Base-by-base conservation (phyloP, 2,113 vertebrate species). In the Aphyosemion australe region DNA sequence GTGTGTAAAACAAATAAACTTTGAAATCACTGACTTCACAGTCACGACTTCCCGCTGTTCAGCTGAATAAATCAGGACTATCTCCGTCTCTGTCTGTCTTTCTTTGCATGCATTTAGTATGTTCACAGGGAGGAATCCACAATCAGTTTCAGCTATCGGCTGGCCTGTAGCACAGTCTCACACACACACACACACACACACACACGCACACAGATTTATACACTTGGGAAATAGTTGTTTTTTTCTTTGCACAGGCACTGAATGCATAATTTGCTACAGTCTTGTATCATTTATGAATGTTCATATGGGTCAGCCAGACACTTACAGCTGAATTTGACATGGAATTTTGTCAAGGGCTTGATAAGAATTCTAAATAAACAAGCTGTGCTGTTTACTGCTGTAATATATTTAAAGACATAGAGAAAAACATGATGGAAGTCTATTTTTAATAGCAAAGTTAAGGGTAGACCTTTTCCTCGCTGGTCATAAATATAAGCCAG, bases 11-110 rank as follows among this genome's bases (percentile, higher is more conserved):
- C 71, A 80, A 85, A 86, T 87, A 78, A 84, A 74, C 71, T 77
- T 74, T 61, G 46, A 74, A 86, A 80, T 76, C 42, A 79, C 81
- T 82, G 77, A 86, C 83, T 84, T 79, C 70, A 79, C 69, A 81
- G 66, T 73, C 52, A 57, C 72, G 78, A 46, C 71, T 66, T 72
- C 76, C 83, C 54, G 78, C 69, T 78, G 77, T 65, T 77, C 53
- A 32, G 31, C 77, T 85, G 79, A 79, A 83, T 82, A 83, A 78
- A 87, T 89, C 67, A 75, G 39, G 58, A 20, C 57, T 45, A 31
- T 34, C 39, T 64, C 59, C 54, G 54, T 73, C 60, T 15, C 20
- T 49, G 34, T 39, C 50, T 41, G 31, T n/a, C 58, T 6, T 12
- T 46, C 56, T 74, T 20, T 72, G 68, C 48, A 60, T 74, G 64